Evolutionary conservation across 2,888 invertebrate species (phyloP).

Genomic region (Torymus tubicola): DNA sequence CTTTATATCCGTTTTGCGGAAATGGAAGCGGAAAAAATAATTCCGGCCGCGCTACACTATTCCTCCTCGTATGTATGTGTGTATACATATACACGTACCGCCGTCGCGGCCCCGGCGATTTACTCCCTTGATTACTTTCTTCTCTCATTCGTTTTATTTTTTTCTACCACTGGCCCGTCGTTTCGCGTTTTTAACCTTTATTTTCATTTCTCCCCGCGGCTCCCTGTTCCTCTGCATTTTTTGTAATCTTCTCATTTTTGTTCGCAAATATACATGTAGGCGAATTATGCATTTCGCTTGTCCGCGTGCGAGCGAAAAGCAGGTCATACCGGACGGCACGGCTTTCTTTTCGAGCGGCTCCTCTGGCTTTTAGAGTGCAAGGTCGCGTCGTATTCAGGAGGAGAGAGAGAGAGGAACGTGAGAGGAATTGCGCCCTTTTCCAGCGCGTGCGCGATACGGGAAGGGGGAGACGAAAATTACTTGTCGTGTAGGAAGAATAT

Average conservation of each 20-base stretch:
- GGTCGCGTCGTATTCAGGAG: conserved; percentile 7
- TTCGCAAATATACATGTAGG: conserved; percentile 8
- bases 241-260: conserved; percentile 18
- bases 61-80: no score
- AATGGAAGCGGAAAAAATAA: conserved; percentile 16
- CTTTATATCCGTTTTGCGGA: background rate
- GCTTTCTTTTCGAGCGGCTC: background rate
- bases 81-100: background rate
- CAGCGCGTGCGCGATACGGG: no score
- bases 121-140: conserved; percentile 43
- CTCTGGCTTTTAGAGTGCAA: conserved; percentile 27
- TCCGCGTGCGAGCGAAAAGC: background rate
- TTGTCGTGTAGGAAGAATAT: background rate
- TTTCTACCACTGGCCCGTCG: background rate
- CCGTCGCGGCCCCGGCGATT: background rate
- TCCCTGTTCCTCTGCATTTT: background rate
- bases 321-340: background rate
- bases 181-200: conserved; percentile 16
- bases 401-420: background rate
- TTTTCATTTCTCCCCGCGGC: background rate
- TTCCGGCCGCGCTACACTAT: background rate
- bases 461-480: conserved; percentile 19
- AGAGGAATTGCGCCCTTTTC: background rate
- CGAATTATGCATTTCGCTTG: conserved; percentile 38
- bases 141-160: conserved; percentile 17